Base-by-base conservation (phyloP, 2,888 invertebrate species). In the Notodonta ziczac region DNA sequence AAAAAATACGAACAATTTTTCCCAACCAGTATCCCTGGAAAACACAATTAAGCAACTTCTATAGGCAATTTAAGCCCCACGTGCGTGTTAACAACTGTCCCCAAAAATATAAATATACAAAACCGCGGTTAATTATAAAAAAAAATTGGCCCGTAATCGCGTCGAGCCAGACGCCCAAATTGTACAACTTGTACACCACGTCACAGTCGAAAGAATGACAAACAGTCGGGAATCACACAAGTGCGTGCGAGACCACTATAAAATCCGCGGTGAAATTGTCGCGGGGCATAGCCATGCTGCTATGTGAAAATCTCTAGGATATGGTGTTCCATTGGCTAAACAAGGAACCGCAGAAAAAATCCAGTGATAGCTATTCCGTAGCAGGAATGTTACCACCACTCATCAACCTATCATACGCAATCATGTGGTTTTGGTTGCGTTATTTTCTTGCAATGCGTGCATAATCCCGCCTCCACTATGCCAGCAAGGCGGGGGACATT, bases 201-300 rank as follows among this genome's bases (percentile, higher is more conserved):
- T 69, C 62, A 72, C 72, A 72, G 81, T 77, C 76, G 78, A 63
- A 50, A 40, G 75, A 81, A 85, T 89, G 89, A 89, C 81, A 88
- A 88, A 90, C 84, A 71, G 86, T 72, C 72, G 40, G 63, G 58
- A 81, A 86, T 86, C 91, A 91, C 90, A 92, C 90, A 75, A 72
- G 80, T 89, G 91, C 91, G 91, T 91, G 91, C 83, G 76, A 69
- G 69, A 57, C 73, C 59, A 72, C 86, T 75, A 90, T 92, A 91
- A 92, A 90, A 87, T 86, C 66, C 54, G 66, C 69, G 68, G 71
- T 80, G 83, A 84, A 84, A 82, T 72, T 72, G 78, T 77, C 69
- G 69, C 72, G 65, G 76, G 76, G 73, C 72, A 62, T 65, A 68
- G 64, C 61, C 61, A 65, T 69, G 81, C 72, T 62, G 69, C 74